A percentile compares a stretch with the other conserved stretches of the same genome.
Conservation (phyloP, 2,797 vertebrate species). For the Molothrus aeneus region DNA sequence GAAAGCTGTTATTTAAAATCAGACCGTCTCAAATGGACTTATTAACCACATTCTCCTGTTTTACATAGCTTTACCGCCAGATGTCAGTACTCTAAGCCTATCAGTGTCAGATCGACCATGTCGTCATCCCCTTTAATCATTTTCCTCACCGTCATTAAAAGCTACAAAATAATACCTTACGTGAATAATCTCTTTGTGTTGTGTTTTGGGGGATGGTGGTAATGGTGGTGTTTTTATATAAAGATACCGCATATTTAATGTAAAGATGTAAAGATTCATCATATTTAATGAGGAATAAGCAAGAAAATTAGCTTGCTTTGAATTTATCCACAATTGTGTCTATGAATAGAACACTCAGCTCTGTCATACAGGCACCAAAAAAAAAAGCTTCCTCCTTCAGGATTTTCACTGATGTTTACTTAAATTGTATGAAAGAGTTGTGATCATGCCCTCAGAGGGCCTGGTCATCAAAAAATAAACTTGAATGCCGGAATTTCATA, state of each 20-base stretch:
- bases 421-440: background rate
- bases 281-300: background rate
- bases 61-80: constrained; percentile 49
- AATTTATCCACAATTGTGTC: background rate
- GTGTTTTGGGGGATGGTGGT: background rate
- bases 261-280: background rate
- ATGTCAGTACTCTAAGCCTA: constrained; percentile 42
- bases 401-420: background rate
- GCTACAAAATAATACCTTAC: background rate
- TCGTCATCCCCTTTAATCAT: constrained; percentile 22
- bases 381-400: background rate
- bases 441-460: background rate
- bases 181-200: background rate
- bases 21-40: background rate
- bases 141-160: constrained; percentile 4
- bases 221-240: background rate
- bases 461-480: background rate
- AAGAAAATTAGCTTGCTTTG: background rate
- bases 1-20: background rate
- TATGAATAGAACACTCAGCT: background rate
- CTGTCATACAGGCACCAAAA: rapidly evolving
- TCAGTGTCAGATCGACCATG: background rate
- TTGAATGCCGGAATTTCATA: background rate
- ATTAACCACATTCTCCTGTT: background rate
- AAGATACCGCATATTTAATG: background rate